Conservation (phyloP, 2,797 vertebrate genomes). For the Crax fasciolata region DNA sequence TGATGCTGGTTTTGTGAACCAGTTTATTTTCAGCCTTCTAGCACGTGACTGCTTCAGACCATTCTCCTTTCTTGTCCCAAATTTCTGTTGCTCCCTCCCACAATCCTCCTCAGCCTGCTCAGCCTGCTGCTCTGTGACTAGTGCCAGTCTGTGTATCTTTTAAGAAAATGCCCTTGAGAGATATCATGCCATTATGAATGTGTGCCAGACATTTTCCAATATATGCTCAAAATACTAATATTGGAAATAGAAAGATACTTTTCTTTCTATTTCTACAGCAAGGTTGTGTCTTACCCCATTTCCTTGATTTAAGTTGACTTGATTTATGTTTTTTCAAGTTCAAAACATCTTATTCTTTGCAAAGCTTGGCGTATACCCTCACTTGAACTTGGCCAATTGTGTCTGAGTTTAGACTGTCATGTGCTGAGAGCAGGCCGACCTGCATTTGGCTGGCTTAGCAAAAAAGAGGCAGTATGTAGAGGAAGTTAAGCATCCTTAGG, state of each 20-base stretch:
- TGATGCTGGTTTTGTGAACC: constrained; percentile 6
- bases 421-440: constrained; percentile 45
- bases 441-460: constrained; percentile 11
- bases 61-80: constrained; percentile 31
- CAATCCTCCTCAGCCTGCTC: neutral
- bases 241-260: no score
- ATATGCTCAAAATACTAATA: constrained; percentile 48
- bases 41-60: constrained; percentile 58
- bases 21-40: constrained; percentile 68
- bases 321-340: constrained; percentile 46
- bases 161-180: constrained; percentile 62
- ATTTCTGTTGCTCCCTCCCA: constrained; percentile 39
- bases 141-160: constrained; percentile 39
- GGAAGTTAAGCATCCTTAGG: constrained; percentile 69
- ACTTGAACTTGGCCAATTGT: constrained; percentile 72
- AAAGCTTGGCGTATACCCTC: constrained; percentile 18
- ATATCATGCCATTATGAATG: constrained; percentile 42
- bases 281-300: constrained; percentile 46
- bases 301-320: constrained; percentile 72
- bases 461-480: neutral
- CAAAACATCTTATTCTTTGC: constrained; percentile 32
- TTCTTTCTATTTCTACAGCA: neutral
- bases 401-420: constrained; percentile 28
- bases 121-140: constrained; percentile 38
- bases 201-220: constrained; percentile 36